Evolutionary conservation across 2,888 invertebrate species (phyloP).

Genomic region (Agelastica alni): DNA sequence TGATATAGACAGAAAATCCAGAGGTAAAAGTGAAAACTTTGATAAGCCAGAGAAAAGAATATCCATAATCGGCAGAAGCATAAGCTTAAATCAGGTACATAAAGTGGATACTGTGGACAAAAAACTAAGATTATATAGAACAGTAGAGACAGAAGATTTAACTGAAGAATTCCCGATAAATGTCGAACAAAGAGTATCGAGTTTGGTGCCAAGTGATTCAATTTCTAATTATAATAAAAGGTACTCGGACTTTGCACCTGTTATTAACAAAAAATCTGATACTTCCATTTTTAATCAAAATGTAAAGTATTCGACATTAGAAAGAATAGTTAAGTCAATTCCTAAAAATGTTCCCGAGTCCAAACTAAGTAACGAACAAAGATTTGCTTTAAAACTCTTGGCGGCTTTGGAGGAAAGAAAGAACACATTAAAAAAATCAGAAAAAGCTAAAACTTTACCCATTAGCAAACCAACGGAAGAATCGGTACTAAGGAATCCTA

Average conservation of each 20-base stretch:
- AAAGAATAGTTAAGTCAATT: constrained; percentile 42
- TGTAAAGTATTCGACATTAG: constrained; percentile 40
- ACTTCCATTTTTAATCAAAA: constrained; percentile 4
- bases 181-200: constrained; percentile 25
- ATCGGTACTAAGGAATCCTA: constrained; percentile 44
- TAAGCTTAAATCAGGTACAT: constrained; percentile 41
- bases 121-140: constrained; percentile 31
- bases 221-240: constrained; percentile 36
- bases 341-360: constrained; percentile 40
- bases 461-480: constrained; percentile 46
- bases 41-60: constrained; percentile 18
- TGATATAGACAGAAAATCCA: constrained; percentile 18
- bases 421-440: constrained; percentile 40
- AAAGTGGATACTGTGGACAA: constrained; percentile 23
- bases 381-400: constrained; percentile 44
- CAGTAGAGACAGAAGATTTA: constrained; percentile 35
- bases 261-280: constrained; percentile 9
- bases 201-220: constrained; percentile 37
- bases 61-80: constrained; percentile 32
- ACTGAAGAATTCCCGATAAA: constrained; percentile 20
- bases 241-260: constrained; percentile 30
- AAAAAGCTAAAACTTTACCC: constrained; percentile 34
- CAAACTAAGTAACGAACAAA: constrained; percentile 45
- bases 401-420: constrained; percentile 45
- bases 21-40: constrained; percentile 25